These are phyloP conservation scores for Anhinga anhinga DNA, from an alignment of 2,113 vertebrate species.

Conservation along the genomic window DNA sequence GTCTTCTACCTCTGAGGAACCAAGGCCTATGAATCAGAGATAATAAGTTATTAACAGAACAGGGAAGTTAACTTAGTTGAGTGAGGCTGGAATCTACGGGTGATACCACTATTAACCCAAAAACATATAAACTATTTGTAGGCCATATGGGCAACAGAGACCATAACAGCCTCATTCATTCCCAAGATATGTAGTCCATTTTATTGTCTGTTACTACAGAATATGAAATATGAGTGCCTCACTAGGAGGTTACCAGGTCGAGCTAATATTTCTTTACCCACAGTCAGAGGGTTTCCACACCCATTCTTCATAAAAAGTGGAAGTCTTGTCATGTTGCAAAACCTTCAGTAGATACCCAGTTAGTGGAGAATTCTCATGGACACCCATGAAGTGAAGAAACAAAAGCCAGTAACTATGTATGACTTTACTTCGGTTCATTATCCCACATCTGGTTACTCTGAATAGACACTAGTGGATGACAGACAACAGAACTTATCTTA, in stretches of 20 bases:
- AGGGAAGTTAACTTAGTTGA: neutral
- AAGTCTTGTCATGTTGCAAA: neutral
- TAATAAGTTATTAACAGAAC: neutral
- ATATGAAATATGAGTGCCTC: neutral
- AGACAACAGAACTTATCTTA: neutral
- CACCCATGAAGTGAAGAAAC: neutral
- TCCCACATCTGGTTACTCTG: neutral
- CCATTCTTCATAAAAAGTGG: neutral
- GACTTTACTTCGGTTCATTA: neutral
- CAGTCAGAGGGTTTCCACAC: neutral
- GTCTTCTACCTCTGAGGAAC: neutral
- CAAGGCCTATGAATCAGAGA: neutral
- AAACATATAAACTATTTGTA: neutral
- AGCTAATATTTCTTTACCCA: neutral
- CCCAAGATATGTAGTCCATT: neutral
- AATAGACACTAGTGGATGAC: neutral
- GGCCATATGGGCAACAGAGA: neutral
- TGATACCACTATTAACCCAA: neutral
- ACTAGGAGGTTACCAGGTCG: neutral
- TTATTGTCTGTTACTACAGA: neutral
- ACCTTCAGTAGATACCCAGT: neutral
- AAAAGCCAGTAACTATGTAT: neutral
- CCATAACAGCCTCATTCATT: neutral
- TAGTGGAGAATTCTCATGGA: neutral
- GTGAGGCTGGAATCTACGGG: neutral